phyloP scores from a whole-genome alignment of 2,113 vertebrate species.

The Bubo bubo region DNA sequence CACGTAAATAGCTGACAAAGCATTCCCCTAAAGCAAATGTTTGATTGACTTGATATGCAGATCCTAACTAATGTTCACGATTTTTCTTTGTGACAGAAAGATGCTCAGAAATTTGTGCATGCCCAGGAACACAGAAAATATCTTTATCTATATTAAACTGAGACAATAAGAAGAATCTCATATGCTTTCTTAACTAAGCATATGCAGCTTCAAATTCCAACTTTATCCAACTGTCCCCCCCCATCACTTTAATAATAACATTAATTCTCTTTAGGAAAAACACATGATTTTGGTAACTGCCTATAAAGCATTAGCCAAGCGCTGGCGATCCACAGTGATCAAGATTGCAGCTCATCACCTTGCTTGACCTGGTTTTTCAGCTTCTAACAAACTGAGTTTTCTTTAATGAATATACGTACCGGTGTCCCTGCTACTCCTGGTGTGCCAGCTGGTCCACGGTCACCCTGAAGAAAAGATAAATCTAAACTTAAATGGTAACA shows the following conservation, averaged over 20 bases:
- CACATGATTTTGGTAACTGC: neutral
- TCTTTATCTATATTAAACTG: conserved; percentile 20
- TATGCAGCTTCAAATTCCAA: neutral
- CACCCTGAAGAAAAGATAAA: conserved; percentile 79
- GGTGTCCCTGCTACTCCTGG: conserved; percentile 77
- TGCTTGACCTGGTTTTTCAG: neutral
- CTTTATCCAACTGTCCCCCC: neutral
- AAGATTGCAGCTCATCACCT: neutral
- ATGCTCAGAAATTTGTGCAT: neutral
- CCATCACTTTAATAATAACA: neutral
- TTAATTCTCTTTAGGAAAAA: neutral
- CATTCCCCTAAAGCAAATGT: neutral
- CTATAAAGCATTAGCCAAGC: neutral
- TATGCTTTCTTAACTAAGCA: neutral
- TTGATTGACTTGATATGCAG: neutral
- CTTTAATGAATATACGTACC: conserved; percentile 71
- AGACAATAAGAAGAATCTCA: neutral
- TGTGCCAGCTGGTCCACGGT: conserved; percentile 81
- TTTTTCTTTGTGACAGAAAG: neutral
- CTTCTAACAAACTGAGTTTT: neutral
- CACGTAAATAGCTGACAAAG: neutral
- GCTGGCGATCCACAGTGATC: neutral
- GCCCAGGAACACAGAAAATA: neutral
- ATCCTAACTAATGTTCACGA: neutral
- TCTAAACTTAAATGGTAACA: neutral